phyloP scores from a whole-genome alignment of 2,797 vertebrate genomes.

The Lithobates sylvaticus region DNA sequence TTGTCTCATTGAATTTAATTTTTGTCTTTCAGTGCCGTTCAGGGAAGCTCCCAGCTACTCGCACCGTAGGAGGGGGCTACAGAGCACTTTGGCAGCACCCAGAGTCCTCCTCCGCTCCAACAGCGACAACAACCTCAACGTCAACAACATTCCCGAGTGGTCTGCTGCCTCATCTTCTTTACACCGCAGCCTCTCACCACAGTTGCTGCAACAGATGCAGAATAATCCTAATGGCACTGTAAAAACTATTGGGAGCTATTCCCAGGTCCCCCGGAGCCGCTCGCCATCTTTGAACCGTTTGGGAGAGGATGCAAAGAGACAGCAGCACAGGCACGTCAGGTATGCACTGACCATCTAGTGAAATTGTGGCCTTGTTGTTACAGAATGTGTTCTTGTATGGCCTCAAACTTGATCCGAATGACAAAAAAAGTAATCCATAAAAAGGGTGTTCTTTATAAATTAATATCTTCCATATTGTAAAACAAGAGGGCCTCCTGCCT shows the following conservation, averaged over 20 bases:
- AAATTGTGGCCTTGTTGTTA: neutral
- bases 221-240: conserved; percentile 88
- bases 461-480: too few relatives aligned
- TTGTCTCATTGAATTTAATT: too few relatives aligned
- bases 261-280: conserved; percentile 83
- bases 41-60: conserved; percentile 93
- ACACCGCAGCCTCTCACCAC: conserved; percentile 93
- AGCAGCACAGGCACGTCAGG: conserved; percentile 80
- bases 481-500: too few relatives aligned
- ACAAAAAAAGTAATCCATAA: too few relatives aligned
- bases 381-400: neutral
- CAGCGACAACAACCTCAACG: conserved; percentile 92
- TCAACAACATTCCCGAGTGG: conserved; percentile 79
- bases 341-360: conserved; percentile 59
- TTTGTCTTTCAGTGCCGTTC: conserved; percentile 88
- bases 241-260: conserved; percentile 87
- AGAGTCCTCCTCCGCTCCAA: conserved; percentile 93
- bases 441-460: too few relatives aligned
- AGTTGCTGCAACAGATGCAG: conserved; percentile 91
- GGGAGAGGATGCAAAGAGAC: conserved; percentile 84
- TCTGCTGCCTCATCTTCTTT: conserved; percentile 80
- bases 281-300: conserved; percentile 93
- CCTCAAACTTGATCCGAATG: too few relatives aligned
- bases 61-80: conserved; percentile 84
- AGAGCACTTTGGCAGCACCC: conserved; percentile 85